Evolutionary conservation across 2,113 vertebrate genomes (phyloP).

Genomic region (Camelus bactrianus): DNA sequence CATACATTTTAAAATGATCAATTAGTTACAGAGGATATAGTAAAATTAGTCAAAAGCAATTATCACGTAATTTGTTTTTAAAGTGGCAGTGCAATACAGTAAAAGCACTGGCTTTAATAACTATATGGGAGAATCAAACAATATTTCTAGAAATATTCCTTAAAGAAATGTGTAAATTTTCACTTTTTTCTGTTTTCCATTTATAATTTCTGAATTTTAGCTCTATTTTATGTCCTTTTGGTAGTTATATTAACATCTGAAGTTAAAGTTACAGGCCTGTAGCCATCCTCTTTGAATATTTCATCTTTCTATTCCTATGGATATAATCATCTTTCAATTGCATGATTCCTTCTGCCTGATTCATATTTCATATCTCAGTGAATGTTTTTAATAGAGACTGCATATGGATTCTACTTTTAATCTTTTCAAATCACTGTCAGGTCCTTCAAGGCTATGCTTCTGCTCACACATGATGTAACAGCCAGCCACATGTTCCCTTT

Average conservation of each 20-base stretch:
- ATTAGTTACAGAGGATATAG: background rate
- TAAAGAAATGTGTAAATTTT: conserved; percentile 7
- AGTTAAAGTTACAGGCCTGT: background rate
- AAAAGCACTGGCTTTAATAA: background rate
- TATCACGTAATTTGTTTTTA: conserved; percentile 42
- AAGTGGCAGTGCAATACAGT: conserved; percentile 52
- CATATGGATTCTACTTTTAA: background rate
- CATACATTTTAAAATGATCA: conserved; percentile 3
- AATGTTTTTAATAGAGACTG: background rate
- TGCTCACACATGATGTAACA: background rate
- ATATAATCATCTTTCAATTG: background rate
- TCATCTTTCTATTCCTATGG: background rate
- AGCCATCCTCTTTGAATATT: background rate
- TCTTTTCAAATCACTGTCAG: background rate
- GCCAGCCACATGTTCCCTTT: background rate
- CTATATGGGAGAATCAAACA: background rate
- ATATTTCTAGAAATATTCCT: conserved; percentile 7
- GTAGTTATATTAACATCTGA: background rate
- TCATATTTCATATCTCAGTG: background rate
- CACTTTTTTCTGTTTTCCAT: background rate
- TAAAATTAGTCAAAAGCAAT: conserved; percentile 36
- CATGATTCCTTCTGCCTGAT: background rate
- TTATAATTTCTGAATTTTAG: conserved; percentile 9
- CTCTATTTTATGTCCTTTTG: background rate
- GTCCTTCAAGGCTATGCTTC: background rate